Base-by-base conservation (phyloP, 2,888 invertebrate genomes). In the Heliconius aoede region DNA sequence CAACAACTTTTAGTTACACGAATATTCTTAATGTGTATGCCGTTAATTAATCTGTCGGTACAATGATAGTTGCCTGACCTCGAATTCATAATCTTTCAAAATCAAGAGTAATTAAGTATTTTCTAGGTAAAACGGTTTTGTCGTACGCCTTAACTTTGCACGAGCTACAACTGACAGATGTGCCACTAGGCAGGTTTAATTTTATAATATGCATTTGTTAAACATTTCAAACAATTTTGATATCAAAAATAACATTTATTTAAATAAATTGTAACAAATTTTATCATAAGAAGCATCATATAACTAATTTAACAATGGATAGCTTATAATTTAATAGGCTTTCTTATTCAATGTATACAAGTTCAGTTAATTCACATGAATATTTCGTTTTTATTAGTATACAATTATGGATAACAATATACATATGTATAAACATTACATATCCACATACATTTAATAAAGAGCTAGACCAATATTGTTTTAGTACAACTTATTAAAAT, bases 211-310 rank as follows among this genome's bases (percentile, higher is more conserved):
- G 3, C 32, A 32, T 32, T 32, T 32, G 32, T 32, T 32, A 36
- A 46, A 26, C 32, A 55, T 24, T 60, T 21, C 9, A 61, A 61
- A 40, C 62, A 64, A 28, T 71, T 40, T 64, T 58, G 28, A 61
- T 77, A 67, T 67, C 51, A 68, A 72, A 65, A 78, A 78, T 58
- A 71, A 67, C 40, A 65, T 77, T 77, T 77, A 77, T 77, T 77
- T 28, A 65, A 74, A 71, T 71, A 74, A 58, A n/a, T 76, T 71
- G 76, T 80, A 80, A 81, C 78, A 80, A 74, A 28, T 76, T 75
- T 73, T 75, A 72, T 69, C 32, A 67, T 76, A 72, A 78, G 61
- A 76, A 74, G 76, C 79, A 30, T 69, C 72, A 51, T 61, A 62
- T 68, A 58, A 60, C 58, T 40, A 77, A 69, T 74, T 30, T 40